These are phyloP conservation scores for Mustelus asterias DNA, from an alignment of 2,113 vertebrate genomes.

Conservation along the genomic window DNA sequence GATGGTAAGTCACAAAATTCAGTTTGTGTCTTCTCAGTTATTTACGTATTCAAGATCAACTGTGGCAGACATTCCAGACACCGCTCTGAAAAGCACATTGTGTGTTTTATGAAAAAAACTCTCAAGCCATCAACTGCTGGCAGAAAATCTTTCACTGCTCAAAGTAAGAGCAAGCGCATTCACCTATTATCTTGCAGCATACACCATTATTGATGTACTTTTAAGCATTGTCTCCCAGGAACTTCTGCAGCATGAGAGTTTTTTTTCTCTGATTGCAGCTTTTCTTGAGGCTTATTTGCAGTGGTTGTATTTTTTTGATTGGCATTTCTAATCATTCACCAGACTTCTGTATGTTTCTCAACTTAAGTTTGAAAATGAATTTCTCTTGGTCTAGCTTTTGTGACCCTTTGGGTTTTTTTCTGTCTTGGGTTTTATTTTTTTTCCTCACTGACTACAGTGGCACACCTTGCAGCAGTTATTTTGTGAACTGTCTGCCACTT, in stretches of 20 bases:
- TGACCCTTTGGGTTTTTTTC: background rate
- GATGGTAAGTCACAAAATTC: conserved; percentile 24
- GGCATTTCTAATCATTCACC: conserved; percentile 5
- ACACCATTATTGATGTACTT: conserved; percentile 30
- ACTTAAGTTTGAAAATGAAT: background rate
- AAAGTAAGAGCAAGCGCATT: conserved; percentile 25
- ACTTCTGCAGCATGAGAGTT: background rate
- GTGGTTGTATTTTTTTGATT: background rate
- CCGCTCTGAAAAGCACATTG: conserved; percentile 29
- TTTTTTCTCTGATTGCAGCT: background rate
- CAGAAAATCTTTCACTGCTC: conserved; percentile 36
- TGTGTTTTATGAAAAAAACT: conserved; percentile 30
- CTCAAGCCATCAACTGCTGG: conserved; percentile 32
- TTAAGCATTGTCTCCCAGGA: background rate
- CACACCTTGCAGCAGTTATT: conserved; percentile 1
- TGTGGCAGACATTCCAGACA: conserved; percentile 34
- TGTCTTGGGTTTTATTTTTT: background rate
- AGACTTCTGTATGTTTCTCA: background rate
- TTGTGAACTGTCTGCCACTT: background rate
- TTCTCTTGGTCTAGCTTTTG: background rate
- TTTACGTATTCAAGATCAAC: conserved; percentile 28
- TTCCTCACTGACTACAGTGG: background rate
- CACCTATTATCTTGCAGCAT: conserved; percentile 28
- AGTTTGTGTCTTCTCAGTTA: conserved; percentile 26
- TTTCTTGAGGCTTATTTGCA: background rate